These are phyloP conservation scores for Biston betularia DNA, from an alignment of 2,888 invertebrate species.

Conservation along the genomic window DNA sequence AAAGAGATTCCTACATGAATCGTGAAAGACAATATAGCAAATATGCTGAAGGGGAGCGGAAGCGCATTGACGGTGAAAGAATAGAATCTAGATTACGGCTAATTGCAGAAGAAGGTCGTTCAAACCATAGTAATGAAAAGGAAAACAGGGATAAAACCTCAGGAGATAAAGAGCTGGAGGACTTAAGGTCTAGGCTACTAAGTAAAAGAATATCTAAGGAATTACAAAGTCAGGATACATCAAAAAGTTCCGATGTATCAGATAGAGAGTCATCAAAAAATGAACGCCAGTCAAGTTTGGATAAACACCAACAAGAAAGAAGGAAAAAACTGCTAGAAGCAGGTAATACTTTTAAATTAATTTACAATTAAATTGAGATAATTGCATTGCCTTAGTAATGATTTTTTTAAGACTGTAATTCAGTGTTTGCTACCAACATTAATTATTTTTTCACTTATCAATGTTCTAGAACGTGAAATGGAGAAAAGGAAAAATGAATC, in stretches of 20 bases:
- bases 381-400: too few relatives aligned
- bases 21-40: conserved; percentile 75
- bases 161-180: conserved; percentile 89
- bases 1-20: conserved; percentile 67
- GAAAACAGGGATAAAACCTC: conserved; percentile 79
- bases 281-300: conserved; percentile 71
- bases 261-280: conserved; percentile 75
- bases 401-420: too few relatives aligned
- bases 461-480: conserved; percentile 88
- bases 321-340: conserved; percentile 90
- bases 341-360: conserved; percentile 67
- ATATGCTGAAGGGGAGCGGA: conserved; percentile 71
- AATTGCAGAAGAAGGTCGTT: conserved; percentile 72
- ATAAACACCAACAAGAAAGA: conserved; percentile 86
- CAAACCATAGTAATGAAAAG: conserved; percentile 76
- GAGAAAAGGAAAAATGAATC: conserved; percentile 92
- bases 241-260: conserved; percentile 72
- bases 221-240: conserved; percentile 80
- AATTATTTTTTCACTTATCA: not conserved
- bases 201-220: conserved; percentile 90
- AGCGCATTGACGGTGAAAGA: conserved; percentile 70
- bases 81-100: conserved; percentile 75
- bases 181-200: conserved; percentile 90
- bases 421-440: too few relatives aligned
- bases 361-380: not conserved